Evolutionary conservation across 1,140 invertebrate genomes (phyloP), one percentile per base, ranked within the genome.

Genomic region (Magallana angulata): DNA sequence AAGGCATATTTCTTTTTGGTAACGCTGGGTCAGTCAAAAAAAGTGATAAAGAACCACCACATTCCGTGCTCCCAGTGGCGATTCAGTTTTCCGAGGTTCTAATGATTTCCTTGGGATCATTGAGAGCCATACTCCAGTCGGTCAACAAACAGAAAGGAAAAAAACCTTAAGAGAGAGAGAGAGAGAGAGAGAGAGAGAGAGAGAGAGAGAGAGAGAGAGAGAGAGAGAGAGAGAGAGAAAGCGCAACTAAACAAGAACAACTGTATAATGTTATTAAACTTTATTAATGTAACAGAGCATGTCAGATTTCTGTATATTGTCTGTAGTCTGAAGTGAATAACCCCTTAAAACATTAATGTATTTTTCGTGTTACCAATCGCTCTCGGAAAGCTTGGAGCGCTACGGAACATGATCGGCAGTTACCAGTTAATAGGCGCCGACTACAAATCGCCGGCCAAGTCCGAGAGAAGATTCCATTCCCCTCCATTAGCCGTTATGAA

Each of bases 281-380:
- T 76, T 76, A 76, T 76, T 76, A 76, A 76, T 76, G 68, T 76
- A 76, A 76, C 68, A 12, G 68, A 76, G 24, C 68, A 76, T 76
- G 68, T 76, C 68, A 76, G 68, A 76, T 76, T 76, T 76, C 68
- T 76, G 24, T 76, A 76, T 76, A 76, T 76, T 30, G 18, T 76
- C 68, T 76, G 68, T 76, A 76, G 24, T 76, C 68, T 76, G 68
- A 76, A 30, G 68, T 30, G 68, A 76, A 76, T 76, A 76, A 30
- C 68, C 68, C 68, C 68, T 30, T 76, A 76, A 76, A 76, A 76
- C 68, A 76, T 76, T 76, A 76, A 76, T 76, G 68, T 76, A 30
- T 76, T 76, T 76, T 76, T 76, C 68, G 68, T 76, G 68, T 76
- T 76, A 30, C 68, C 68, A 76, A 76, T 76, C 68, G 24, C 36